Base-by-base conservation (phyloP, 1,140 invertebrate species). In the Alviniconcha marisindica region DNA sequence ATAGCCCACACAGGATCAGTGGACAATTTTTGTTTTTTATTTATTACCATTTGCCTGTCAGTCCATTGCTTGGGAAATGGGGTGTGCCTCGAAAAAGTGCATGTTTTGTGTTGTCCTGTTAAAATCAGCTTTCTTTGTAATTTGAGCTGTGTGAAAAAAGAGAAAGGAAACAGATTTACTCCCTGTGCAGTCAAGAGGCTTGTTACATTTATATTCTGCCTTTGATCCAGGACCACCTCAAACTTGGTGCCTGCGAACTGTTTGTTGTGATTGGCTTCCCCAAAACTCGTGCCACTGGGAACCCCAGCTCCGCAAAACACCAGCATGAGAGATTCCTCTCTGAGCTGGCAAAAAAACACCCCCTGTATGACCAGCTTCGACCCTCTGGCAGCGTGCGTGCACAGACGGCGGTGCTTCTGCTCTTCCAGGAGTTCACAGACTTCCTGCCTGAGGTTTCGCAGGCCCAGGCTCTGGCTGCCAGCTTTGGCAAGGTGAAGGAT, bases 371-470 rank as follows among this genome's bases (percentile, higher is more conserved):
- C 24, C 40, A 76, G 44, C 42, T 76, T 0, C 40, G 31, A 31
- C 73, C 42, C 2, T 4, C 33, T 12, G 42, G 44, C 44, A 31
- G 24, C 73, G 42, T 54, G 24, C 40, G 73, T 15, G 31, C 31
- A 24, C 4, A 76, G 44, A 76, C 73, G 14, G 73, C 73, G 12
- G 73, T 42, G 24, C 40, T 76, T 3, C 3, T 76, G n/a, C 40
- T 51, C 24, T 31, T 76, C 28, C 73, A 76, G 73, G 73, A 76
- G 31, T 76, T 76, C 73, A 51, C 42, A 0, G 73, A 76, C 24
- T 42, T 76, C 5, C 73, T 48, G 24, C n/a, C 28, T 2, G 4
- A 76, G 31, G 18, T 51, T 15, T 40, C 24, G 14, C 42, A 76
- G 73, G 73, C 73, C 2, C 24, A 54, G 14, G 73, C 73, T 33